A percentile compares a stretch with the other conserved stretches of the same genome.
Evolutionary conservation across 1,140 invertebrate genomes (phyloP).

Genomic region (Scaptodrosophila lebanonensis): DNA sequence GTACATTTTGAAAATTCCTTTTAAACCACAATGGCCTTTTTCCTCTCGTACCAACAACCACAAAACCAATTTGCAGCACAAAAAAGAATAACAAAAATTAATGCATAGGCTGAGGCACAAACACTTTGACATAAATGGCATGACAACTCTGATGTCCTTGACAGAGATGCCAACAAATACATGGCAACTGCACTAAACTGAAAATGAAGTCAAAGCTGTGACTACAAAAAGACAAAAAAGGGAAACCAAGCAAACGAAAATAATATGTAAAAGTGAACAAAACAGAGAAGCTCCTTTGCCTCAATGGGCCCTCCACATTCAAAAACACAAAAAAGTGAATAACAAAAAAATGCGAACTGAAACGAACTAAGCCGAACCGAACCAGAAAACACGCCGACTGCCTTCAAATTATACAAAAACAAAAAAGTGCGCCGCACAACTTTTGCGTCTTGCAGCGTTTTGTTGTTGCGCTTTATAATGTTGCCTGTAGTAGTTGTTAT

Average conservation of each 20-base stretch:
- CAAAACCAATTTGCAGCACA: too few relatives aligned
- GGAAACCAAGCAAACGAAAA: too few relatives aligned
- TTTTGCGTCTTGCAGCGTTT: constrained; percentile 7
- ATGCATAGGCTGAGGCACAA: constrained; percentile 4
- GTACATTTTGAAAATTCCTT: constrained; percentile 30
- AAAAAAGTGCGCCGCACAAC: constrained; percentile 18
- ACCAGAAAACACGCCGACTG: constrained; percentile 23
- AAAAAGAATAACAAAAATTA: background rate
- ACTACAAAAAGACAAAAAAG: constrained; percentile 18
- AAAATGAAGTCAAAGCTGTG: constrained; percentile 36
- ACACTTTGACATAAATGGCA: constrained; percentile 10
- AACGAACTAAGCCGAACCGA: too few relatives aligned
- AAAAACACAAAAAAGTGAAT: constrained; percentile 15
- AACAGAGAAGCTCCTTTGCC: too few relatives aligned
- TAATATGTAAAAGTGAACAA: too few relatives aligned
- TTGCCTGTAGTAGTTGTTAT: constrained; percentile 4
- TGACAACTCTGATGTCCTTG: constrained; percentile 45
- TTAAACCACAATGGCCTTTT: constrained; percentile 2
- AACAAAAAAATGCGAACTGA: constrained; percentile 13
- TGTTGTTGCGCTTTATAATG: constrained; percentile 20
- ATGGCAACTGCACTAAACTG: constrained; percentile 46
- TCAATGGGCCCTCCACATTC: too few relatives aligned
- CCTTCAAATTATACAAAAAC: constrained; percentile 25
- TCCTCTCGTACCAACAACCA: constrained; percentile 2
- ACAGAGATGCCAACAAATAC: constrained; percentile 59